phyloP scores from a whole-genome alignment of 2,888 invertebrate species.

The Oithona nana region DNA sequence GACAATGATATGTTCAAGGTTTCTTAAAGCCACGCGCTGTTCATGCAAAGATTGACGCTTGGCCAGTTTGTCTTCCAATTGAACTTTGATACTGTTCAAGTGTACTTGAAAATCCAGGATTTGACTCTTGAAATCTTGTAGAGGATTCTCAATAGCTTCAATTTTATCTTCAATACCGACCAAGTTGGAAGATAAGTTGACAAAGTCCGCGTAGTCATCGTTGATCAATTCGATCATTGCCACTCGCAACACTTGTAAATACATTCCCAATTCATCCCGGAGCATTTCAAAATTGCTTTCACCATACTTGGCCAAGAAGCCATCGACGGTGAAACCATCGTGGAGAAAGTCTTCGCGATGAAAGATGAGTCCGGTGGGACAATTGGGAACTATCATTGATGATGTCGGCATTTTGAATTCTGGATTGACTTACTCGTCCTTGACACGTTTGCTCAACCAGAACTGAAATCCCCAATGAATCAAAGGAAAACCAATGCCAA shows the following conservation, averaged over 20 bases:
- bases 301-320: neutral
- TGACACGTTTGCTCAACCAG: no score
- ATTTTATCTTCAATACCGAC: slow-evolving; percentile 79
- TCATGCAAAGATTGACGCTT: slow-evolving; percentile 20
- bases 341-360: slow-evolving; percentile 3
- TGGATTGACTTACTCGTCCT: no score
- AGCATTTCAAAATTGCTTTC: slow-evolving; percentile 49
- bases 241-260: slow-evolving; percentile 60
- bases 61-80: slow-evolving; percentile 20
- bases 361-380: neutral
- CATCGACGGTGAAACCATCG: neutral
- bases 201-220: slow-evolving; percentile 93
- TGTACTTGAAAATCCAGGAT: slow-evolving; percentile 35
- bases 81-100: slow-evolving; percentile 19
- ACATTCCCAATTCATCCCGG: slow-evolving; percentile 70
- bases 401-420: neutral
- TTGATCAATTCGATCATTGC: slow-evolving; percentile 94
- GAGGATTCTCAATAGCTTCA: slow-evolving; percentile 52
- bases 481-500: no score
- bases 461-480: no score
- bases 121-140: slow-evolving; percentile 63
- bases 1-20: slow-evolving; percentile 20
- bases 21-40: neutral
- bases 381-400: neutral
- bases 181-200: slow-evolving; percentile 82